Evolutionary conservation across 2,888 invertebrate species (phyloP).

Genomic region (Mactromeris polynyma): DNA sequence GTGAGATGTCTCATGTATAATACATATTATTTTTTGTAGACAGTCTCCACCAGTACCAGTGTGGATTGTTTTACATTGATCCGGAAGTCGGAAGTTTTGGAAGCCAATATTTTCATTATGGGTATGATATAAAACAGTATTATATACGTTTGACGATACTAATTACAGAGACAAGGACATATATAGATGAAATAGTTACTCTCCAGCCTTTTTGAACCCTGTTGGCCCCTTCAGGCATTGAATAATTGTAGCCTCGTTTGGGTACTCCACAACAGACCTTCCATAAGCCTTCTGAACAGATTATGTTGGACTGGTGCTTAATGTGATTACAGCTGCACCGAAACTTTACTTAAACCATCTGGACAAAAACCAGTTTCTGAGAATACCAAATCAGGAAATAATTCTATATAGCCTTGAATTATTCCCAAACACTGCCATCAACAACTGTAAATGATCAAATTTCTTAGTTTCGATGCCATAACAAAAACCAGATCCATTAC

Average conservation of each 20-base stretch:
- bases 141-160: no score
- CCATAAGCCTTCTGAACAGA: background rate
- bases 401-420: background rate
- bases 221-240: no score
- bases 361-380: background rate
- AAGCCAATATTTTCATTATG: no score
- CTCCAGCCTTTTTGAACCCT: no score
- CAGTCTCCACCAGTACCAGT: background rate
- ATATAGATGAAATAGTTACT: no score
- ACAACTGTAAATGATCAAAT: conserved; percentile 15
- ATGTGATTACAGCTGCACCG: background rate
- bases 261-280: no score
- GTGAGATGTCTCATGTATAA: background rate
- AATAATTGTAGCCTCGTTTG: no score
- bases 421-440: background rate
- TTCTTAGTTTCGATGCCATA: background rate
- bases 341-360: background rate
- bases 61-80: background rate
- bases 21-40: background rate
- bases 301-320: background rate
- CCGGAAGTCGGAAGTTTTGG: background rate
- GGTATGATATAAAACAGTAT: no score
- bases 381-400: background rate
- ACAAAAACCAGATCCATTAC: background rate
- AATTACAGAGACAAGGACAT: no score